These are phyloP conservation scores for Thymallus thymallus DNA, from an alignment of 2,113 vertebrate species.

Conservation along the genomic window DNA sequence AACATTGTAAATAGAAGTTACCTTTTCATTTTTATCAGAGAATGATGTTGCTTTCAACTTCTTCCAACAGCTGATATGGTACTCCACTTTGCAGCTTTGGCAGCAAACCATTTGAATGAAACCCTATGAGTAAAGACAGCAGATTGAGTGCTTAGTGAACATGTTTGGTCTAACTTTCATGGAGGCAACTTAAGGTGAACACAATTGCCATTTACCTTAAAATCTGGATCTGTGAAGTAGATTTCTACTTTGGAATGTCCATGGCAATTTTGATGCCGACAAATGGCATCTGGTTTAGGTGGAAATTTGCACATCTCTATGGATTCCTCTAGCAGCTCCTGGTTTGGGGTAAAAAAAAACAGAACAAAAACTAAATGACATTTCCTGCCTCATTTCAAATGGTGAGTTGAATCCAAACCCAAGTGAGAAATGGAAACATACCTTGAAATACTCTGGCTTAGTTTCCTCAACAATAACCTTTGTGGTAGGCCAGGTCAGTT, in stretches of 20 bases:
- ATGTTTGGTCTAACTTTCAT: not conserved
- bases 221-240: slow-evolving; percentile 91
- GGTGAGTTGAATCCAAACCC: not conserved
- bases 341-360: slow-evolving; percentile 7
- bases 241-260: slow-evolving; percentile 81
- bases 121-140: slow-evolving; percentile 70
- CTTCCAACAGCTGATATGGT: slow-evolving; percentile 93
- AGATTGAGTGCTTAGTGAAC: not conserved
- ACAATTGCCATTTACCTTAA: slow-evolving; percentile 79
- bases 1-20: slow-evolving; percentile 39
- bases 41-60: slow-evolving; percentile 78
- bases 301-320: slow-evolving; percentile 88
- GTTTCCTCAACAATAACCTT: slow-evolving; percentile 84
- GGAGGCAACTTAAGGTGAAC: not conserved
- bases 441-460: slow-evolving; percentile 79
- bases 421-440: slow-evolving; percentile 35
- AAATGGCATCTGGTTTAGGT: slow-evolving; percentile 84
- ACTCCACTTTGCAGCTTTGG: slow-evolving; percentile 85
- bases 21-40: slow-evolving; percentile 91
- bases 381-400: not conserved
- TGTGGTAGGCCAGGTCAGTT: slow-evolving; percentile 90
- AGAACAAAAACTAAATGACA: not conserved
- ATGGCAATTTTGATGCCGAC: slow-evolving; percentile 78
- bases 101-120: slow-evolving; percentile 87
- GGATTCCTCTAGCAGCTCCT: slow-evolving; percentile 76